Percentiles rank a stretch among this genome's conserved stretches.
These are phyloP conservation scores for Podarcis cretensis DNA, from an alignment of 2,113 vertebrate species.

Conservation along the genomic window DNA sequence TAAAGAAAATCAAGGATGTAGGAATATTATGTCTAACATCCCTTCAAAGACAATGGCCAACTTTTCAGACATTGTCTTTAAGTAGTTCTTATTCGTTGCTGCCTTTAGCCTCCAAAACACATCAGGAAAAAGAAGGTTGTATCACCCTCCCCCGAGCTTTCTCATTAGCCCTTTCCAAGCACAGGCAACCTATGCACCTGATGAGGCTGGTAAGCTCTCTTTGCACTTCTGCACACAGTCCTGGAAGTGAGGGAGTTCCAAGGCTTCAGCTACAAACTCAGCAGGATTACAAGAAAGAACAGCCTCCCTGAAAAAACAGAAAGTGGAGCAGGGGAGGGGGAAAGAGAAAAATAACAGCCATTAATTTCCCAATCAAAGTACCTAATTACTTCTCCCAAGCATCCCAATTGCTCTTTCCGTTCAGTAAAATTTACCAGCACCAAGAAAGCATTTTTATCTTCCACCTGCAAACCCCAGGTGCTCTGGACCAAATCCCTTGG, in stretches of 20 bases:
- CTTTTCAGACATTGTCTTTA: background rate
- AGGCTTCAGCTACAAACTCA: slow-evolving; percentile 86
- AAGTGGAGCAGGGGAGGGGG: background rate
- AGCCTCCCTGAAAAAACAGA: slow-evolving; percentile 81
- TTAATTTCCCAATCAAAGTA: background rate
- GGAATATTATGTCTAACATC: background rate
- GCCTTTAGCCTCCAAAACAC: background rate
- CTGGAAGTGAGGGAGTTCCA: slow-evolving; percentile 86
- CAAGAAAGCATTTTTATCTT: background rate
- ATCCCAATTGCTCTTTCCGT: background rate
- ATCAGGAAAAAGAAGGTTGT: background rate
- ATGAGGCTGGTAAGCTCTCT: slow-evolving; percentile 46
- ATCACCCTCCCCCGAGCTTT: background rate
- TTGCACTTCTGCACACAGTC: slow-evolving; percentile 82
- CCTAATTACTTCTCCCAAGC: background rate
- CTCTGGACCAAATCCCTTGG: background rate
- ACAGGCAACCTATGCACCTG: slow-evolving; percentile 39
- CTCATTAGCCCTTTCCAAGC: background rate
- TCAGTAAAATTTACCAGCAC: background rate
- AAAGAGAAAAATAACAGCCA: fast-evolving
- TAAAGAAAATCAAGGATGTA: background rate
- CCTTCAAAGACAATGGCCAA: background rate
- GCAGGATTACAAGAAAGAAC: slow-evolving; percentile 76
- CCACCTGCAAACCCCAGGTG: background rate
- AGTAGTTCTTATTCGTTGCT: background rate